Evolutionary conservation across 2,113 vertebrate genomes (phyloP), one percentile per base, ranked within the genome.

Genomic region (Eptesicus fuscus): DNA sequence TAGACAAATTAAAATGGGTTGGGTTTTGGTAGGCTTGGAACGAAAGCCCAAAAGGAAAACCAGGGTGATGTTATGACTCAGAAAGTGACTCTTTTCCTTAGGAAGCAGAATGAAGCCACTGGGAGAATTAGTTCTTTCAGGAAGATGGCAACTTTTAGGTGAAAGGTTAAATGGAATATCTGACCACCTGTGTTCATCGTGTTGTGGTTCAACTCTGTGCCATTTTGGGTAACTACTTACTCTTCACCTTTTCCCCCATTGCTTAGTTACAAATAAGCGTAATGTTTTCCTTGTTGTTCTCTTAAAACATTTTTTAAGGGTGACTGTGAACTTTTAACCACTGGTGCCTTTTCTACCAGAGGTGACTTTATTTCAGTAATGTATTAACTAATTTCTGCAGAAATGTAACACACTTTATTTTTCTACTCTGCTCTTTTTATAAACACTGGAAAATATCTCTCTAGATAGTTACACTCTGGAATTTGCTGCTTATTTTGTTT

Each of bases 1-100:
- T 59, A n/a, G 80, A 91, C 88, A 90, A 90, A 73, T 95, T 98
- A 88, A 97, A 91, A 96, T 84, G 94, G 95, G 93, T 77, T 87
- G 93, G 92, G 88, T 78, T 93, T 90, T 92, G 84, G 84, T 80
- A 90, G 92, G 30, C 49, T 92, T 95, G 95, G 94, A 92, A 91
- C 3, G 0, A 92, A 82, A 63, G 47, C 83, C n/a, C 59, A 2
- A 84, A 94, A 93, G 95, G 95, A 97, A 96, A 97, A 88, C 49
- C 11, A 91, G 88, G 30, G 78, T 88, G 67, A 94, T 90, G n/a
- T 49, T 71, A 17, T 98, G 95, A 96, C 90, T 97, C 96, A 95
- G 83, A 96, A 76, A 93, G 85, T 88, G 92, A 92, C 73, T 95
- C 73, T 78, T 87, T 94, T 35, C 53, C 89, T 77, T 86, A 83